Evolutionary conservation across 2,113 vertebrate genomes (phyloP).

Genomic region (Labeo rohita): DNA sequence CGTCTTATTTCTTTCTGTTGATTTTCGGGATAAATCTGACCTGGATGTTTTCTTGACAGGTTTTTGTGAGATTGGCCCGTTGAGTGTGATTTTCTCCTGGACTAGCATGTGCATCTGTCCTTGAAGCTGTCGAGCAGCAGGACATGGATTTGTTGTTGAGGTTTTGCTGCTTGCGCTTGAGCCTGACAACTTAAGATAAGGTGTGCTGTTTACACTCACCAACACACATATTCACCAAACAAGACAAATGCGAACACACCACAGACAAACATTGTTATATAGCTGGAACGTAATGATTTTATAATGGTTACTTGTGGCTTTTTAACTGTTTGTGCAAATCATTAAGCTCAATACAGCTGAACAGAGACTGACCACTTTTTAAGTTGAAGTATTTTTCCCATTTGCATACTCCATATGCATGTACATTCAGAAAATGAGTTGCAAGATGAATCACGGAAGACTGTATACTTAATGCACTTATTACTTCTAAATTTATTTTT

Average conservation of each 20-base stretch:
- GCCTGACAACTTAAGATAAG: constrained; percentile 53
- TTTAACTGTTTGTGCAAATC: background rate
- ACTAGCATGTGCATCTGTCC: constrained; percentile 35
- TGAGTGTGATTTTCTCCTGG: constrained; percentile 29
- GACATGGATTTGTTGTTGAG: constrained; percentile 30
- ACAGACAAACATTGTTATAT: background rate
- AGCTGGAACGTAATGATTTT: background rate
- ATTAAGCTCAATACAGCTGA: background rate
- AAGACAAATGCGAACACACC: background rate
- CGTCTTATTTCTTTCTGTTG: background rate
- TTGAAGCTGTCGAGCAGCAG: constrained; percentile 5
- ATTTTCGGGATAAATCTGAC: background rate
- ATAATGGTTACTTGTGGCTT: background rate
- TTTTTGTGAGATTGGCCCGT: background rate
- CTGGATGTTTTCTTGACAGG: background rate
- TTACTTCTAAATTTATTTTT: no score
- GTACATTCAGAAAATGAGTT: background rate
- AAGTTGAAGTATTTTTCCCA: background rate
- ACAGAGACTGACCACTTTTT: background rate
- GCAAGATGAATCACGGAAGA: background rate
- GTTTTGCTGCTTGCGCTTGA: constrained; percentile 4
- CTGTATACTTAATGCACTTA: no score
- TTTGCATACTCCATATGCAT: background rate
- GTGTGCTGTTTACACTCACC: constrained; percentile 41
- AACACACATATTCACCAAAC: constrained; percentile 19